A percentile compares a stretch with the other conserved stretches of the same genome.
Evolutionary conservation across 2,113 vertebrate genomes (phyloP).

Genomic region (Pelodiscus sinensis): DNA sequence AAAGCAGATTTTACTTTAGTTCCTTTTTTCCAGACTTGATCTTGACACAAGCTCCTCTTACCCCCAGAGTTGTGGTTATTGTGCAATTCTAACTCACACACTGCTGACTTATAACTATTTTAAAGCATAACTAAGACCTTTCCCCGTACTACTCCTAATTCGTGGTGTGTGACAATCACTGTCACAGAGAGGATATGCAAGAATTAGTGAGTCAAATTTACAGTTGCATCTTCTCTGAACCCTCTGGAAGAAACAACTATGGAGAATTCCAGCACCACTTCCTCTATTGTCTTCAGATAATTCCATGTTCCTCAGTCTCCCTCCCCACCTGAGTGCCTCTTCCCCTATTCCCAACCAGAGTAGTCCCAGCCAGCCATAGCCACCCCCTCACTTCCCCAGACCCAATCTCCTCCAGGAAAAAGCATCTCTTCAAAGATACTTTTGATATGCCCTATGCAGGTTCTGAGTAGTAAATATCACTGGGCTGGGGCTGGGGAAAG

Average conservation of each 20-base stretch:
- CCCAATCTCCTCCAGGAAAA: too few relatives aligned
- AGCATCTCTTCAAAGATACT: too few relatives aligned
- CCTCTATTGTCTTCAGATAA: background rate
- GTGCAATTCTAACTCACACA: background rate
- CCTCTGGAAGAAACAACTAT: background rate
- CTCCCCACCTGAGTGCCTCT: background rate
- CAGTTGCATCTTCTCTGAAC: background rate
- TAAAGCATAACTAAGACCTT: background rate
- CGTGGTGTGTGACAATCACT: background rate
- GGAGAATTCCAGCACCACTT: background rate
- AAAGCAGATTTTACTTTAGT: background rate
- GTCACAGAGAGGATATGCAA: constrained; percentile 21
- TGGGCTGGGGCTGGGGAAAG: too few relatives aligned
- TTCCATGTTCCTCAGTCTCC: background rate
- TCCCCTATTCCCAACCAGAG: too few relatives aligned
- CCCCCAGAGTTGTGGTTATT: background rate
- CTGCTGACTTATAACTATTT: background rate
- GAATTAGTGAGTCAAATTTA: background rate
- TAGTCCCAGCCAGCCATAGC: too few relatives aligned
- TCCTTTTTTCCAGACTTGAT: background rate
- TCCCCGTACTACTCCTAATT: background rate
- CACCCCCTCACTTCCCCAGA: too few relatives aligned
- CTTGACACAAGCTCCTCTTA: background rate
- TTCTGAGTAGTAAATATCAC: too few relatives aligned
- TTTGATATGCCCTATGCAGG: too few relatives aligned